Evolutionary conservation across 2,113 vertebrate genomes (phyloP), one percentile per base, ranked within the genome.

Genomic region (Picathartes gymnocephalus): DNA sequence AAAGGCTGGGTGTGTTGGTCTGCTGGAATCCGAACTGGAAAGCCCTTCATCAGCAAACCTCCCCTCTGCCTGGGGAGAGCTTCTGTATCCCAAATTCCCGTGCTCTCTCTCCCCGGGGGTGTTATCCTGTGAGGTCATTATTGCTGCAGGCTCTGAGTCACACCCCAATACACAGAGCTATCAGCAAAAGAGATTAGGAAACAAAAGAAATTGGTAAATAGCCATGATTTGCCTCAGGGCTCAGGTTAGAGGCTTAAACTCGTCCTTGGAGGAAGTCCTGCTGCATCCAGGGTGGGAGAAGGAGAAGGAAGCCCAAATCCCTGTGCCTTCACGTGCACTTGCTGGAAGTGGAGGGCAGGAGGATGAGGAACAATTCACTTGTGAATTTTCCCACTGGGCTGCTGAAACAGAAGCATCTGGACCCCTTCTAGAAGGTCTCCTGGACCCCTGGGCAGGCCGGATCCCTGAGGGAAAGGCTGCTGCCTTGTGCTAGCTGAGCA

Each of bases 321-420:
- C 0, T 1, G 19, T 37, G 19, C 39, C 9, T 33, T 27, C 31
- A 30, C 0, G 0, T 6, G 45, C 24, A 15, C 25, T 42, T 62
- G 31, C 8, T 62, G 79, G 54, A 40, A 40, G 30, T 31, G 47
- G 11, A 68, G 70, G 47, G 39, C 47, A 42, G n/a, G 21, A 69
- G 47, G 30, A 42, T 11, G 35, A 69, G 30, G 54, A 54, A 22
- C 30, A 53, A 16, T 13, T 78, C 18, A 7, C 27, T 7, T 23
- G 54, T 31, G 47, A 27, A 22, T 51, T 76, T 61, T 47, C 61
- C 47, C 28, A 6, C 62, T 13, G 21, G 17, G 24, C n/a, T 82
- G 12, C 53, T 76, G 35, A 5, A 69, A 27, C 14, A 31, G 47
- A 35, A 61, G 25, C 40, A 48, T 11, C 30, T 31, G 54, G 21